Evolutionary conservation across 2,888 invertebrate genomes (phyloP).

Genomic region (Trilocha varians): DNA sequence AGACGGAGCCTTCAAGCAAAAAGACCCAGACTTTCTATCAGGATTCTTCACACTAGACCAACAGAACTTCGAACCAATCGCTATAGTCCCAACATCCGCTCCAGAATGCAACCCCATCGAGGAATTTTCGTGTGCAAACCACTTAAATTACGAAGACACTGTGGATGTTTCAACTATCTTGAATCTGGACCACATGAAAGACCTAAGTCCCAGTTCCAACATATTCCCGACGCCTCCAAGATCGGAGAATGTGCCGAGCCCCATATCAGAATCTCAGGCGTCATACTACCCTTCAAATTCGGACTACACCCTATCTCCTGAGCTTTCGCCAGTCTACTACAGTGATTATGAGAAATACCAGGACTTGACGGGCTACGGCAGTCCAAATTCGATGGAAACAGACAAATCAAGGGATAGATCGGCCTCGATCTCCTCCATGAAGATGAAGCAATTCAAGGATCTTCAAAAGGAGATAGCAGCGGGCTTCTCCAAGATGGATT

Average conservation of each 20-base stretch:
- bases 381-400: conserved; percentile 15
- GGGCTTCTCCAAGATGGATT: conserved; percentile 43
- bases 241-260: conserved; percentile 44
- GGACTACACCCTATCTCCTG: conserved; percentile 39
- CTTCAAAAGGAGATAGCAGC: conserved; percentile 45
- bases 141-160: conserved; percentile 19
- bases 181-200: conserved; percentile 12
- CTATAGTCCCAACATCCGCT: conserved; percentile 3
- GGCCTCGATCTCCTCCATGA: conserved; percentile 28
- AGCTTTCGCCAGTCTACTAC: conserved; percentile 35
- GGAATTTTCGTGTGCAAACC: conserved; percentile 18
- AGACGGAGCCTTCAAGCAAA: conserved; percentile 18
- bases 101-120: conserved; percentile 21
- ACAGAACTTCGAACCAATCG: conserved; percentile 7
- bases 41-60: conserved; percentile 19
- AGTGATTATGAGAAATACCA: conserved; percentile 51
- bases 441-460: conserved; percentile 53
- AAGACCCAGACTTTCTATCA: conserved; percentile 14
- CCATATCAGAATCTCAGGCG: conserved; percentile 34
- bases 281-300: conserved; percentile 33
- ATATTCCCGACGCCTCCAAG: conserved; percentile 46
- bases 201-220: conserved; percentile 6
- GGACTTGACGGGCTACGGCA: conserved; percentile 30
- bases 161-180: conserved; percentile 16
- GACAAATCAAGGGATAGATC: conserved; percentile 25